Percentiles rank a stretch among this genome's conserved stretches.
phyloP scores from a whole-genome alignment of 2,888 invertebrate genomes.

The Tetanocera ferruginea region DNA sequence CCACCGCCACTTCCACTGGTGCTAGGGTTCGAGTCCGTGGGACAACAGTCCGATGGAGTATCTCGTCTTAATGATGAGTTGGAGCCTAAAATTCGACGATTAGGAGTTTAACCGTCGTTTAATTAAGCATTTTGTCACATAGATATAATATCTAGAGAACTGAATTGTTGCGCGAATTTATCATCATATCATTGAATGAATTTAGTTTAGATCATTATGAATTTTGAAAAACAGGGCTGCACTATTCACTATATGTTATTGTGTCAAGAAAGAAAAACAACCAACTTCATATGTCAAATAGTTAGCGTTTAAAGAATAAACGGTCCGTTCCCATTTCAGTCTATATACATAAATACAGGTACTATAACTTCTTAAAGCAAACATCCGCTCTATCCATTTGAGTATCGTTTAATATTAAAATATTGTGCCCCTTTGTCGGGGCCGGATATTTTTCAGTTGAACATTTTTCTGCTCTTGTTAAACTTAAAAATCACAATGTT shows the following conservation, averaged over 20 bases:
- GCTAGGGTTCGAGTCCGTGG: conserved; percentile 58
- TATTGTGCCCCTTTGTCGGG: no score
- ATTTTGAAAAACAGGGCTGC: conserved; percentile 26
- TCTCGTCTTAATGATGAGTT: conserved; percentile 55
- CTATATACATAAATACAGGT: no score
- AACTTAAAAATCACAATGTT: no score
- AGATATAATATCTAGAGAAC: not conserved
- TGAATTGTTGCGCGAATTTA: not conserved
- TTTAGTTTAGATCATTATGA: not conserved
- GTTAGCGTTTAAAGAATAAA: no score
- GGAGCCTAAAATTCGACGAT: conserved; percentile 46
- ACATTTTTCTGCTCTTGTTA: no score
- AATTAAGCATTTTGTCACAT: not conserved
- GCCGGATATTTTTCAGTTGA: no score
- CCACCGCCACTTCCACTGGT: conserved; percentile 61
- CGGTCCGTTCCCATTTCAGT: no score
- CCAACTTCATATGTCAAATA: no score
- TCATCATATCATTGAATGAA: conserved; percentile 11
- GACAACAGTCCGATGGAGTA: conserved; percentile 59
- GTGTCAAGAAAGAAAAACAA: not conserved
- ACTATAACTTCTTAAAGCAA: no score
- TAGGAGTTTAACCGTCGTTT: conserved; percentile 17
- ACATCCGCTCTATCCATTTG: no score
- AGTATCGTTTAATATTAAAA: no score
- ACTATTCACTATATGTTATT: conserved; percentile 1